A percentile compares a stretch with the other conserved stretches of the same genome.
phyloP scores from a whole-genome alignment of 1,140 invertebrate genomes.

The Drosophila chauvacae region DNA sequence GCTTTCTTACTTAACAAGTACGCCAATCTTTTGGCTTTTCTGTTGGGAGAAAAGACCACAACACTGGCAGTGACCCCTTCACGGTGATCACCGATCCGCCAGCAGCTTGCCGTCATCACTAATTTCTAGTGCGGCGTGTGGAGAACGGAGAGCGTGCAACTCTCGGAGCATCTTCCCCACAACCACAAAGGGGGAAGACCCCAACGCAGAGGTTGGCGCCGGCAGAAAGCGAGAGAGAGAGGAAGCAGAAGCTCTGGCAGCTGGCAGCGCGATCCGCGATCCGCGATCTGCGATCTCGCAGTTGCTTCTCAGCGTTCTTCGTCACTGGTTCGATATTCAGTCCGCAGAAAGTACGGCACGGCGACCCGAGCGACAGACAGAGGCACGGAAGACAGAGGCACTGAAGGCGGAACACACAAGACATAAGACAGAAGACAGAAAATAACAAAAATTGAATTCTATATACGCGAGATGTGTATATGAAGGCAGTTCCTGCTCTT shows the following conservation, averaged over 20 bases:
- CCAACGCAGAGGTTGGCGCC: conserved; percentile 12
- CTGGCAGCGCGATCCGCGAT: neutral
- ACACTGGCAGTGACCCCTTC: conserved; percentile 1
- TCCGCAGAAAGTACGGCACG: conserved; percentile 19
- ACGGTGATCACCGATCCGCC: neutral
- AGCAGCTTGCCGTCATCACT: neutral
- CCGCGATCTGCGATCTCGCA: conserved; percentile 16
- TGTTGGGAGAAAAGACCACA: no score
- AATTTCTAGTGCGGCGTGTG: neutral
- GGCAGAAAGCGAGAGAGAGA: conserved; percentile 12
- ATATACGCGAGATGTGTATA: conserved; percentile 41
- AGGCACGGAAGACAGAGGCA: conserved; percentile 25
- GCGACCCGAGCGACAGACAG: neutral
- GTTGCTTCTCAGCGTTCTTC: conserved; percentile 44
- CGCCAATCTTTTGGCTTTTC: neutral
- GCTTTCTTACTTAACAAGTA: neutral
- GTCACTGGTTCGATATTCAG: conserved; percentile 38
- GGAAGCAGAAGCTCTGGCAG: conserved; percentile 20
- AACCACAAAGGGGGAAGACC: conserved; percentile 6
- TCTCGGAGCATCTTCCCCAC: conserved; percentile 6
- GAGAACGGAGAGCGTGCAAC: neutral
- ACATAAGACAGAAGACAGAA: conserved; percentile 23
- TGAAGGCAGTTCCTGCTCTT: conserved; percentile 48
- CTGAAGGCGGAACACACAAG: conserved; percentile 19
- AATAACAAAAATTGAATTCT: conserved; percentile 41